These are phyloP conservation scores for Eospalax fontanierii DNA, from an alignment of 2,797 vertebrate species.

Conservation along the genomic window DNA sequence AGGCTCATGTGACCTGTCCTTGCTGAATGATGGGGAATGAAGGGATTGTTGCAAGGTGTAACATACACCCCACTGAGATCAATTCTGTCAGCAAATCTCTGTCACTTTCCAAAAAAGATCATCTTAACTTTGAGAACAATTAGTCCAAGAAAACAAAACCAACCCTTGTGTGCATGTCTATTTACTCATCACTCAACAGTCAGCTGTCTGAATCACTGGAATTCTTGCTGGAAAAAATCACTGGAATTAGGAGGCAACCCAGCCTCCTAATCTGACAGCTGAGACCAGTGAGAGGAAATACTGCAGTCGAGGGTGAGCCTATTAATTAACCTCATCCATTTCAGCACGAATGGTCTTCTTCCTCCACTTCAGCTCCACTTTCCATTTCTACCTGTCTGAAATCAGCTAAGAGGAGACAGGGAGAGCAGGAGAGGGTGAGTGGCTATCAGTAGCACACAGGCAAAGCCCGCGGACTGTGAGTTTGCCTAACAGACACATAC, in stretches of 20 bases:
- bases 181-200: neutral
- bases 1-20: neutral
- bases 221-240: slow-evolving; percentile 62
- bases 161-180: neutral
- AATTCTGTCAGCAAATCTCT: slow-evolving; percentile 39
- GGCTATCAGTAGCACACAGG: slow-evolving; percentile 24
- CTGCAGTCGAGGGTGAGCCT: neutral
- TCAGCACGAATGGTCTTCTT: slow-evolving; percentile 60
- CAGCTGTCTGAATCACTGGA: neutral
- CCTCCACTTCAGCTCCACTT: neutral
- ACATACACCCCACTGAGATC: neutral
- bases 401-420: neutral
- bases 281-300: neutral
- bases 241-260: too few species aligned
- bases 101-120: slow-evolving; percentile 29
- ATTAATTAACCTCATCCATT: slow-evolving; percentile 18
- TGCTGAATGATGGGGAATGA: neutral
- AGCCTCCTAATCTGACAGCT: slow-evolving; percentile 58
- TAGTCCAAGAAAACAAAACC: slow-evolving; percentile 39
- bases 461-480: slow-evolving; percentile 71
- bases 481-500: slow-evolving; percentile 96
- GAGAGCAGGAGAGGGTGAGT: neutral
- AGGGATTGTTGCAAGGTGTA: neutral
- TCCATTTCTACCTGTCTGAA: neutral
- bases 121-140: slow-evolving; percentile 46